Base-by-base conservation (phyloP, 1,140 invertebrate genomes). In the Calliopsis andreniformis region DNA sequence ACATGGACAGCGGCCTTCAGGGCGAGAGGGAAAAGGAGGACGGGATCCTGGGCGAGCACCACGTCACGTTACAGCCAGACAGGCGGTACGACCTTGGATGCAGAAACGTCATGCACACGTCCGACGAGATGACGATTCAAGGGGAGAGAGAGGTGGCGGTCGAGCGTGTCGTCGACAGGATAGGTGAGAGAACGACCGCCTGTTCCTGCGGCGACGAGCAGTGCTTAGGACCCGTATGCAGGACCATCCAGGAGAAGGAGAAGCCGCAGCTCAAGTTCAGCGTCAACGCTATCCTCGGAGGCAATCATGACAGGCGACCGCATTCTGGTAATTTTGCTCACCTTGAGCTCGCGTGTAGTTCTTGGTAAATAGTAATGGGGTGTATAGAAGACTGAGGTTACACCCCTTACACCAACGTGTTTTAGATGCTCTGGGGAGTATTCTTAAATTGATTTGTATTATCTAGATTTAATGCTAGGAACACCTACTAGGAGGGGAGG, bases 251-350 rank as follows among this genome's bases (percentile, higher is more conserved):
- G 78, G 88, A 90, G 72, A 92, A 92, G 78, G 91, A 92, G 68
- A 97, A 96, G 85, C 97, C 97, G 0, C 94, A 97, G 82, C 93
- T 98, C 72, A 98, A 98, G 91, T 98, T 98, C 91, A 97, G 97
- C 94, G 97, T 98, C 67, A 97, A 95, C 92, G 97, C 97, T 18
- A 98, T 98, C 82, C 93, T 98, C 51, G 96, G 96, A n/a, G 93
- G 91, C 56, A 92, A 93, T 88, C 92, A 93, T 71, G 88, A 91
- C 45, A 89, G 89, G 77, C 84, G 91, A 70, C 88, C 89, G 30
- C 90, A 91, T 88, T 81, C 88, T 70, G 92, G 92, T 92, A 90
- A 87, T 83, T 87, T 53, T 62, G 70, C 49, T n/a, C 25, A 23
- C 59, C 20, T 28, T 14, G 25, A 16, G 51, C 28, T 3, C 25